Base-by-base conservation (phyloP, 2,888 invertebrate species). In the Tetranychus truncatus region DNA sequence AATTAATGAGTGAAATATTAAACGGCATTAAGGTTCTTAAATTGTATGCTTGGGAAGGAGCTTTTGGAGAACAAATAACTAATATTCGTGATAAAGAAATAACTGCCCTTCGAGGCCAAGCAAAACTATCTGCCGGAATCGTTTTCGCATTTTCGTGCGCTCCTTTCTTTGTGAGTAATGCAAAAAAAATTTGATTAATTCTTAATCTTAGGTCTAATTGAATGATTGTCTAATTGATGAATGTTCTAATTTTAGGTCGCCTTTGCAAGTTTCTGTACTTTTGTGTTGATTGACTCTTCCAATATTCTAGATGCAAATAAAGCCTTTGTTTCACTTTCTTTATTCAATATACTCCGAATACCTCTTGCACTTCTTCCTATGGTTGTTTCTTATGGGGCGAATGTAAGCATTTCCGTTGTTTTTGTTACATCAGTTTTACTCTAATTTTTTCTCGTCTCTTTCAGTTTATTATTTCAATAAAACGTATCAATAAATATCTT, bases 401-500 rank as follows among this genome's bases (percentile, higher is more conserved):
- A 72, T 45, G 45, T 72, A n/a, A 72, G 72, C 44, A 15, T 72
- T 45, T 34, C 6, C 24, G 1, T 9, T 45, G 5, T 6, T 72
- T 11, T 45, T 34, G 5, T 45, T 72, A 9, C 18, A 20, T 46
- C n/a, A 20, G 55, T 21, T 9, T 34, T 72, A 18, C 6, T 18
- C 6, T n/a, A 45, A 45, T 66, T 74, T 67, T 45, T 21, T 20
- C 71, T 20, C 11, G n/a, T 18, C 45, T 55, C 11, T 55, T 34
- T n/a, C 45, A 76, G 76, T 74, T 74, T 66, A 69, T 76, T 6
- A 74, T 74, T 72, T 95, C 95, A 78, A 88, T 95, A 77, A 89
- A 89, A 81, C 88, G 96, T 82, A 88, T 96, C 80, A 92, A 93
- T 82, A 76, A 77, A 44, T 79, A 75, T 66, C 72, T 79, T 4